Evolutionary conservation across 2,888 invertebrate genomes (phyloP), one percentile per base, ranked within the genome.

Genomic region (Mesorhabditis spiculigera): DNA sequence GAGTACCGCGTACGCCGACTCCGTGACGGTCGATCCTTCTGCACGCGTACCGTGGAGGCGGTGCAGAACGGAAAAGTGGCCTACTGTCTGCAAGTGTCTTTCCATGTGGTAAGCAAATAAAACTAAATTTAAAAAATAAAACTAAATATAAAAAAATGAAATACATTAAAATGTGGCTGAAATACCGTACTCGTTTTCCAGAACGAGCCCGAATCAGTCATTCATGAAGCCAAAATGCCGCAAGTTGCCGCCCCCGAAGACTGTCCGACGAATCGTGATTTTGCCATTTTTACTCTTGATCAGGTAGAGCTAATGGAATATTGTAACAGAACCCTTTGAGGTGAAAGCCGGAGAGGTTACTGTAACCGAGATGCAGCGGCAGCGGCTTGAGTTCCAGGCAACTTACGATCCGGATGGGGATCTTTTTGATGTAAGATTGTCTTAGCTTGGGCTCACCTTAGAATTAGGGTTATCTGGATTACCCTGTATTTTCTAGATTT

Each of bases 1-100:
- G 74, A 87, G 63, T 88, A 88, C 75, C 82, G 85, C 62, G 87
- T 88, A 45, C 86, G 87, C 16, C 80, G 86, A 13, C 81, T 86
- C 4, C 79, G 88, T 5, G 87, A 88, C 78, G 88, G 88, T 3
- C 77, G 81, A 6, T 80, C 80, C 8, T 80, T 78, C 71, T 71
- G 70, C 64, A 80, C 78, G 10, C 65, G 80, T 45, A 73, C 71
- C n/a, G 86, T 88, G 13, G 87, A 87, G 74, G 88, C 87, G 3
- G 82, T 86, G n/a, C 88, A 88, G 75, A 83, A 86, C 45, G 87
- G 86, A 0, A 75, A 84, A 61, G 78, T 85, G 16, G 86, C 87
- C 16, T 86, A 87, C 73, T 86, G 85, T 5, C 72, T 80, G 42
- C 82, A 84, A 71, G 74, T 78, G 10, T 82, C 82, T 5, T 82